Evolutionary conservation across 2,797 vertebrate genomes (phyloP).

Genomic region (Orientallactaga sibirica): DNA sequence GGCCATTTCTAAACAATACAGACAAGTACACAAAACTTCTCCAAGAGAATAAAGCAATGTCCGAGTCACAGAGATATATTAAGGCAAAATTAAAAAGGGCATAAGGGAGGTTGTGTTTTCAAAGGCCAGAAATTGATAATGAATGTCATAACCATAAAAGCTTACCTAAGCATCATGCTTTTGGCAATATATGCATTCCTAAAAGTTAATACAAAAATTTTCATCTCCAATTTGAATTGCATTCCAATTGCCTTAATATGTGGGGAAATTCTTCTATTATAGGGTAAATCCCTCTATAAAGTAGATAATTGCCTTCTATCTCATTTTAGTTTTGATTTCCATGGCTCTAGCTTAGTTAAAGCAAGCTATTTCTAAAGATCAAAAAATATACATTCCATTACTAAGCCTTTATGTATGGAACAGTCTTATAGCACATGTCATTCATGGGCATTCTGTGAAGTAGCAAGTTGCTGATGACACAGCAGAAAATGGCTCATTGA

Average conservation of each 20-base stretch:
- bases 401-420: neutral
- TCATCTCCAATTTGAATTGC: conserved; percentile 29
- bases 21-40: too few species aligned
- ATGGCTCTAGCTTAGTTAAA: conserved; percentile 31
- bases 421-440: neutral
- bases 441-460: neutral
- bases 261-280: conserved; percentile 32
- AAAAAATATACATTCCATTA: neutral
- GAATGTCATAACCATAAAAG: neutral
- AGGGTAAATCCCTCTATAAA: conserved; percentile 38
- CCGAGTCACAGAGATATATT: too few species aligned
- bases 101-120: neutral
- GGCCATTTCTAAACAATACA: too few species aligned
- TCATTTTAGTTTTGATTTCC: conserved; percentile 60
- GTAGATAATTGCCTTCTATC: conserved; percentile 40
- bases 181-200: neutral
- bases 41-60: too few species aligned
- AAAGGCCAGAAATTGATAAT: conserved; percentile 33
- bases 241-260: conserved; percentile 2
- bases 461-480: neutral
- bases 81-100: neutral
- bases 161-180: neutral
- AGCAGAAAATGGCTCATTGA: neutral
- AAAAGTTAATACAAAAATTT: conserved; percentile 27
- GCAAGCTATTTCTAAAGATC: conserved; percentile 13